These are phyloP conservation scores for Thermophis baileyi DNA, from an alignment of 2,113 vertebrate genomes.

Conservation along the genomic window DNA sequence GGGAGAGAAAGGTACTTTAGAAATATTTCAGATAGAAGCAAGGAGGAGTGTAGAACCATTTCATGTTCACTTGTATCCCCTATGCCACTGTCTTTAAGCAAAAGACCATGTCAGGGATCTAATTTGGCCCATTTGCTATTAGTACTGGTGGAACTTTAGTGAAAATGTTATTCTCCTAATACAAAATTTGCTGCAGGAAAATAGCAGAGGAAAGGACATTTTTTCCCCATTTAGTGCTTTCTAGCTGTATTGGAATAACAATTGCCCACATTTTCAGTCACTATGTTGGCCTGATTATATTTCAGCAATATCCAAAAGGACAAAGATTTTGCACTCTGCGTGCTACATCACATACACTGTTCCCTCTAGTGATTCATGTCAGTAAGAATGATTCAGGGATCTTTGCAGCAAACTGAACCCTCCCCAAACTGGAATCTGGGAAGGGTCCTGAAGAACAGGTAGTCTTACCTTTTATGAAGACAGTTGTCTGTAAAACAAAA, in stretches of 20 bases:
- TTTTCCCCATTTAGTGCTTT: neutral
- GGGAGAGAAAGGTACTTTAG: neutral
- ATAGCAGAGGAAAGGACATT: neutral
- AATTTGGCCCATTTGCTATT: neutral
- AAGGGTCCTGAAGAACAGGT: neutral
- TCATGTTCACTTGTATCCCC: neutral
- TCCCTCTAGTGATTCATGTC: neutral
- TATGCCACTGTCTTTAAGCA: neutral
- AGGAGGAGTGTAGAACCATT: neutral
- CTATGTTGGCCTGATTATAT: neutral
- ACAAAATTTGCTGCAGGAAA: neutral
- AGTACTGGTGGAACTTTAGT: neutral
- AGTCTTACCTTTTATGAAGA: neutral
- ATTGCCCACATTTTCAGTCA: neutral
- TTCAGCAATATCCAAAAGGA: neutral
- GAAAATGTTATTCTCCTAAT: neutral
- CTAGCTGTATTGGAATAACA: neutral
- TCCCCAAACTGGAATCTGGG: neutral
- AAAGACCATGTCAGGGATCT: neutral
- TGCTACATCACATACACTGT: neutral
- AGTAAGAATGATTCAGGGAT: neutral
- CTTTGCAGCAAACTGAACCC: neutral
- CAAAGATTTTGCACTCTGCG: neutral
- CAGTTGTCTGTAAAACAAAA: neutral
- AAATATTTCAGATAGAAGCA: neutral